phyloP scores from a whole-genome alignment of 1,140 invertebrate species.

The Drosophila bocqueti region DNA sequence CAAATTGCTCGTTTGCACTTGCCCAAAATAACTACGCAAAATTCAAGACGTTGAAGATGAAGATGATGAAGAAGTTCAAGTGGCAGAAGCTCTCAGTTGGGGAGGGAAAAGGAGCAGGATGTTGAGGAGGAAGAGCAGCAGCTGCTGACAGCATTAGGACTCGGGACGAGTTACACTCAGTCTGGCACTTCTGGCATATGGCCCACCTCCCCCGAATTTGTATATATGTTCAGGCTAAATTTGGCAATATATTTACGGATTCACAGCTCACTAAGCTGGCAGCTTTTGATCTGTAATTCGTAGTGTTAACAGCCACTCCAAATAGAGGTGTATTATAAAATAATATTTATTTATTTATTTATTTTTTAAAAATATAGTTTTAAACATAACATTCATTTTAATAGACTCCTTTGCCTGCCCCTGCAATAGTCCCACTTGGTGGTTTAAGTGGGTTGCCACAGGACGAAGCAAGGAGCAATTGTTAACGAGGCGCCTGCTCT shows the following conservation, averaged over 20 bases:
- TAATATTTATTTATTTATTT: too few relatives aligned
- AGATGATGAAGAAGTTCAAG: constrained; percentile 19
- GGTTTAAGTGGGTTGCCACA: background rate
- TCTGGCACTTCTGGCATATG: background rate
- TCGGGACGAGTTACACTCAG: background rate
- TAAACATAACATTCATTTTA: background rate
- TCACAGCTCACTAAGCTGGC: constrained; percentile 11
- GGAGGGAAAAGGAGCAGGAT: background rate
- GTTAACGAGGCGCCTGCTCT: background rate
- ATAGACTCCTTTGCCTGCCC: background rate
- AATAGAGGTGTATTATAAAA: too few relatives aligned
- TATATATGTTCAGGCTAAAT: constrained; percentile 19
- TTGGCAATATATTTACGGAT: constrained; percentile 27
- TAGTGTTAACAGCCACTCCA: too few relatives aligned
- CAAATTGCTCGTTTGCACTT: constrained; percentile 82
- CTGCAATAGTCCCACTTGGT: background rate
- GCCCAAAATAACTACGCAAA: constrained; percentile 80
- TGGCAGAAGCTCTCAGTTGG: constrained; percentile 1
- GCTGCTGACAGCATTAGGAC: background rate
- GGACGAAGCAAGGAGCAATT: constrained; percentile 12
- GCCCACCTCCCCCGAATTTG: background rate
- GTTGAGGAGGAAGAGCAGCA: background rate
- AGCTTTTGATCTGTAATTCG: background rate
- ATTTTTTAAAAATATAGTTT: too few relatives aligned
- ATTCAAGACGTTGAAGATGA: constrained; percentile 57